These are phyloP conservation scores for Spilarctia lutea DNA, from an alignment of 2,888 invertebrate species.

Conservation along the genomic window DNA sequence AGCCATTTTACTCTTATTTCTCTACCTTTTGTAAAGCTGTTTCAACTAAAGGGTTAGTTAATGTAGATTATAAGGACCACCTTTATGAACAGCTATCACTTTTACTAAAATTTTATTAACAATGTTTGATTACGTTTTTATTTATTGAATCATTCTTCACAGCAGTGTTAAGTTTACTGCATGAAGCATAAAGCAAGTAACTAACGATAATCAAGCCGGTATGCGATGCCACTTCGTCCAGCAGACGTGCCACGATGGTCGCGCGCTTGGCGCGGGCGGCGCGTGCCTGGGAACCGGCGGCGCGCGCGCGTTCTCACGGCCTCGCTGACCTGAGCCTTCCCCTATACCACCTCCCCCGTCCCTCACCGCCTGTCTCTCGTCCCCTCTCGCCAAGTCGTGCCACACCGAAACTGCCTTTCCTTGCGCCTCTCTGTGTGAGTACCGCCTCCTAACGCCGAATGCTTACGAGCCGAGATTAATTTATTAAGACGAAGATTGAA, in stretches of 20 bases:
- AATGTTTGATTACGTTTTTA: neutral
- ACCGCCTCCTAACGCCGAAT: conserved; percentile 51
- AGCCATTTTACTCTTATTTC: too few species aligned
- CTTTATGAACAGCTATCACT: neutral
- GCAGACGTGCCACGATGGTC: conserved; percentile 54
- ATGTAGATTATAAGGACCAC: neutral
- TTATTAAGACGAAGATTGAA: conserved; percentile 51
- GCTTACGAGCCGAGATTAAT: conserved; percentile 44
- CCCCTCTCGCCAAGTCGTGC: conserved; percentile 39
- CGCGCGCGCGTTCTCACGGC: conserved; percentile 86
- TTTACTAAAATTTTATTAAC: neutral
- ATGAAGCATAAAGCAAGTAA: conserved; percentile 11
- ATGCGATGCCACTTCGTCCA: conserved; percentile 33
- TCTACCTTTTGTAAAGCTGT: too few species aligned
- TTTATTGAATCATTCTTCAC: neutral
- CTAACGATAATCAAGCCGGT: conserved; percentile 18
- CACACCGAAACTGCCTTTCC: conserved; percentile 58
- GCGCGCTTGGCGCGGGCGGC: conserved; percentile 78
- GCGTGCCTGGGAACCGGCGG: conserved; percentile 85
- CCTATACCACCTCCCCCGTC: conserved; percentile 43
- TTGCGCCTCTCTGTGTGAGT: conserved; percentile 57
- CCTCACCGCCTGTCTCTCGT: conserved; percentile 26
- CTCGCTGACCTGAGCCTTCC: conserved; percentile 72
- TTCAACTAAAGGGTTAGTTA: neutral
- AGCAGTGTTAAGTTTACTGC: neutral